A percentile compares a stretch with the other conserved stretches of the same genome.
These are phyloP conservation scores for Tiliqua scincoides DNA, from an alignment of 2,113 vertebrate genomes.

Conservation along the genomic window DNA sequence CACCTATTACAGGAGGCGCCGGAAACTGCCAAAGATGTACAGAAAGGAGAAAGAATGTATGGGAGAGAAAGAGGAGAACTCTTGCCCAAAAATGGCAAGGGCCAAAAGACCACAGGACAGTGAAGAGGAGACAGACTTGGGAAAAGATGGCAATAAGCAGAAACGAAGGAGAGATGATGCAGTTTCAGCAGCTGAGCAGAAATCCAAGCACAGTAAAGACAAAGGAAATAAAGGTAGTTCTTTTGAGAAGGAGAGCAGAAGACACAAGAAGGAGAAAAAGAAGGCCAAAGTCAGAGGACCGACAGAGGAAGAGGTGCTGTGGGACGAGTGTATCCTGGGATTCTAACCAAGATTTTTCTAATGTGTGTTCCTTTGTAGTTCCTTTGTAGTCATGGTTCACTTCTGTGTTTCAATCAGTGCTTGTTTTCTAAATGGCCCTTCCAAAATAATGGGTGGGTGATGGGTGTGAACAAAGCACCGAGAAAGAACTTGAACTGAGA, in stretches of 20 bases:
- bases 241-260: conserved; percentile 69
- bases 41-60: conserved; percentile 43
- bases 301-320: conserved; percentile 88
- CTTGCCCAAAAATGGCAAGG: conserved; percentile 49
- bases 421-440: background rate
- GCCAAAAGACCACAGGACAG: conserved; percentile 54
- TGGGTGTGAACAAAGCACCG: background rate
- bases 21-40: conserved; percentile 29
- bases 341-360: conserved; percentile 64
- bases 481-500: conserved; percentile 5
- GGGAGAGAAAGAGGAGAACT: conserved; percentile 48
- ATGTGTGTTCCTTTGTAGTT: conserved; percentile 18
- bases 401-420: background rate
- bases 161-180: conserved; percentile 46
- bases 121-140: conserved; percentile 50
- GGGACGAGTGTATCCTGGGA: conserved; percentile 87
- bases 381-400: background rate
- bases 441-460: background rate
- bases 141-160: conserved; percentile 50
- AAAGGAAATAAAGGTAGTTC: conserved; percentile 55
- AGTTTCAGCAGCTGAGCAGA: conserved; percentile 50
- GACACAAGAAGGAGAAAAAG: conserved; percentile 78
- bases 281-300: conserved; percentile 64
- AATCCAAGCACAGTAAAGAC: conserved; percentile 61
- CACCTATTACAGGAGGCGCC: conserved; percentile 56